Percentiles rank a stretch among this genome's conserved stretches.
Conservation (phyloP, 2,797 vertebrate species). For the Anabas testudineus region DNA sequence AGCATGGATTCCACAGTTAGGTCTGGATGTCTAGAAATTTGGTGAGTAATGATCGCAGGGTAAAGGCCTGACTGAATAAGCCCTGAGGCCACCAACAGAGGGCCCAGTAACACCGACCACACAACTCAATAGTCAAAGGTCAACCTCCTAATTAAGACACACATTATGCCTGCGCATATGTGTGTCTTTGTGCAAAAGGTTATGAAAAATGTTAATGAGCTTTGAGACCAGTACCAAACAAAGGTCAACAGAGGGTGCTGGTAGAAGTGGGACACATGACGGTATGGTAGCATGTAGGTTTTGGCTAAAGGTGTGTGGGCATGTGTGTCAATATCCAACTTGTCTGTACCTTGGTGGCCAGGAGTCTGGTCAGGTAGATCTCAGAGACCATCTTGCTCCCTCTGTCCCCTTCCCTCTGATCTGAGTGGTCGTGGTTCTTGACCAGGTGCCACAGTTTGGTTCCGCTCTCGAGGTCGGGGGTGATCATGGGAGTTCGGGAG, state of each 20-base stretch:
- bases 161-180: slow-evolving; percentile 67
- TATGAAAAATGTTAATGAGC: slow-evolving; percentile 86
- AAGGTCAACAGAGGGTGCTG: slow-evolving; percentile 78
- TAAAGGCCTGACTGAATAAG: slow-evolving; percentile 57
- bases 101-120: slow-evolving; percentile 64
- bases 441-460: slow-evolving; percentile 99
- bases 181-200: slow-evolving; percentile 78
- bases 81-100: slow-evolving; percentile 68
- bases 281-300: slow-evolving; percentile 18
- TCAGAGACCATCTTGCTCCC: slow-evolving; percentile 99
- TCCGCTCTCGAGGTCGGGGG: slow-evolving; percentile 96
- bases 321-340: not conserved
- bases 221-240: slow-evolving; percentile 76
- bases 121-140: slow-evolving; percentile 88
- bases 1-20: slow-evolving; percentile 20
- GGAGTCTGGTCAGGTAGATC: slow-evolving; percentile 95
- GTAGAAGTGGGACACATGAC: slow-evolving; percentile 61
- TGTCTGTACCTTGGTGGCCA: slow-evolving; percentile 93
- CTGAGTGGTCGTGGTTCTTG: slow-evolving; percentile 97
- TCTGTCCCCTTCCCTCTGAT: slow-evolving; percentile 95
- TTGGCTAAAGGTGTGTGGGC: slow-evolving; percentile 9
- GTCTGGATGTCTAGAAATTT: slow-evolving; percentile 42
- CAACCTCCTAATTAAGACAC: slow-evolving; percentile 85
- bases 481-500: slow-evolving; percentile 97
- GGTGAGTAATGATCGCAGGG: slow-evolving; percentile 57